Evolutionary conservation across 2,797 vertebrate species (phyloP).

Genomic region (Gambelia wislizenii): DNA sequence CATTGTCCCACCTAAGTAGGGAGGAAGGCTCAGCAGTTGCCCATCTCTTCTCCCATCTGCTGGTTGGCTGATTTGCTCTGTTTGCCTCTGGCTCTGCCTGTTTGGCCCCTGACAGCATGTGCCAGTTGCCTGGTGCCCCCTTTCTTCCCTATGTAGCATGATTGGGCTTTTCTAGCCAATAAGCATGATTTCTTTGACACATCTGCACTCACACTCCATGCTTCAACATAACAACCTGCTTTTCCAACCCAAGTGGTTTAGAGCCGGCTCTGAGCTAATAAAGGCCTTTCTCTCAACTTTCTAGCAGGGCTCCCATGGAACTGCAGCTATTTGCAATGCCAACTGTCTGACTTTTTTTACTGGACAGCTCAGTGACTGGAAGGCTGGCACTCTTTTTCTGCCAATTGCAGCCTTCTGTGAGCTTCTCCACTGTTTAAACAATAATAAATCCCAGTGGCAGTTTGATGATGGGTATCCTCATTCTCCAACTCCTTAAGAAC

Average conservation of each 20-base stretch:
- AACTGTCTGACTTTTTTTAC: not conserved
- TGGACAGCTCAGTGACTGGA: not conserved
- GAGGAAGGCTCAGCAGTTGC: not conserved
- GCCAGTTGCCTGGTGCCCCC: not conserved
- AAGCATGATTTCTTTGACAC: constrained; percentile 10
- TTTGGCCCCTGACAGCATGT: constrained; percentile 20
- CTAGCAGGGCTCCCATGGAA: not conserved
- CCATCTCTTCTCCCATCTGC: not conserved
- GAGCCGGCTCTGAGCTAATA: not conserved
- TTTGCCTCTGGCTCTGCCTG: constrained; percentile 2
- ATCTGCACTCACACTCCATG: not conserved
- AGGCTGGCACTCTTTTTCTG: not conserved
- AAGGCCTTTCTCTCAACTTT: not conserved
- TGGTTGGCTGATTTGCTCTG: constrained; percentile 1
- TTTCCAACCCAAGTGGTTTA: not conserved
- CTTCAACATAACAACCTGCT: not conserved
- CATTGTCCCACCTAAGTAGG: not conserved
- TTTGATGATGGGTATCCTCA: not conserved
- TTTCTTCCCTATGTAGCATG: not conserved
- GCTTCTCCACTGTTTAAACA: constrained; percentile 17
- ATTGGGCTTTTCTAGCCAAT: not conserved
- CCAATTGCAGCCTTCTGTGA: not conserved
- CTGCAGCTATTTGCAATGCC: not conserved
- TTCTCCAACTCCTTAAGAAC: not conserved
- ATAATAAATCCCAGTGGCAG: not conserved